Evolutionary conservation across 2,888 invertebrate genomes (phyloP).

Genomic region (Cancer borealis): DNA sequence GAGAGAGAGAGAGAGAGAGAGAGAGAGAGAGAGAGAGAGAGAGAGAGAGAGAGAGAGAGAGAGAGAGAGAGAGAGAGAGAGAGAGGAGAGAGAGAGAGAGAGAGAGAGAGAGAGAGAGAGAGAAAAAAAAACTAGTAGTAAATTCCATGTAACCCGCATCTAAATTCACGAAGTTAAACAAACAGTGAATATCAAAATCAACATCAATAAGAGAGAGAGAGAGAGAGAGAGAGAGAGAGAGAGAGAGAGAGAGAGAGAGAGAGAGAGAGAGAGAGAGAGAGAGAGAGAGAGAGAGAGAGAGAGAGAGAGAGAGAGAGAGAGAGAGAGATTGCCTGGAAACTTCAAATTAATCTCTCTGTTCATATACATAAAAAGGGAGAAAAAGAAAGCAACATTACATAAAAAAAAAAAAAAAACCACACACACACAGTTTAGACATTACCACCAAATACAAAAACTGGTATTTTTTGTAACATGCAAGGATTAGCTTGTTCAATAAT

Average conservation of each 20-base stretch:
- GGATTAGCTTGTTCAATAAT: not conserved
- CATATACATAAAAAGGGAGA: too few relatives aligned
- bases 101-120: not conserved
- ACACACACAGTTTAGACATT: not conserved
- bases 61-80: not conserved
- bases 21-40: too few relatives aligned
- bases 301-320: conserved; percentile 46
- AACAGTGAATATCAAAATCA: not conserved
- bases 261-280: conserved; percentile 34
- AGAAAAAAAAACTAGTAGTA: not conserved
- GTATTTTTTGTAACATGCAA: not conserved
- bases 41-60: not conserved
- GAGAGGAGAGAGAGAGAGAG: too few relatives aligned
- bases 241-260: conserved; percentile 50
- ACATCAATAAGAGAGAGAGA: not conserved
- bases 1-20: not conserved
- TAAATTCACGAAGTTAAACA: too few relatives aligned
- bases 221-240: not conserved
- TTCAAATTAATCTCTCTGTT: too few relatives aligned
- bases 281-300: conserved; percentile 33
- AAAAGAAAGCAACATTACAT: too few relatives aligned
- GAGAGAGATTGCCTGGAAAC: not conserved
- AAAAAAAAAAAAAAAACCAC: not conserved
- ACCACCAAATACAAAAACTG: not conserved
- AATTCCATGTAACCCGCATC: too few relatives aligned